Evolutionary conservation across 1,140 invertebrate genomes (phyloP), one percentile per base, ranked within the genome.

Genomic region (Stegodyphus mimosarum): DNA sequence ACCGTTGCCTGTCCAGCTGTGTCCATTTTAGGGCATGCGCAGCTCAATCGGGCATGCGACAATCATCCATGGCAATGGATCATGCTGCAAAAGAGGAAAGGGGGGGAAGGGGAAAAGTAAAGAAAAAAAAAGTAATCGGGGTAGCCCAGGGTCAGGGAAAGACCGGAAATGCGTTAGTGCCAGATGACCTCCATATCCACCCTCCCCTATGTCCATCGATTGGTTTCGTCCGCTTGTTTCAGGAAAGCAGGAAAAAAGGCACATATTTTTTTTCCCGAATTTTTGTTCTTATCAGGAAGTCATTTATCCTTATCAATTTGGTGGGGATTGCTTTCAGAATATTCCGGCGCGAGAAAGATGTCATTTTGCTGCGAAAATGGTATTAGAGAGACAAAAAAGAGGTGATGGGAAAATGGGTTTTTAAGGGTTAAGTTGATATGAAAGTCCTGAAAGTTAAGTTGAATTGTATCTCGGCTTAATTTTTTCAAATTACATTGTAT

Each of bases 81-180:
- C 63, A 50, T n/a, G 15, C 53, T 6, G 53, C 6, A 17, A 17
- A 72, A 81, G 50, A 9, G 17, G 50, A 66, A n/a, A 10, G 66
- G 55, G 74, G 55, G 9, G 52, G 10, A 74, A 83, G 55, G 9
- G 52, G 10, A 74, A 48, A 66, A 74, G 52, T 33, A 77, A 51
- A 7, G 10, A 49, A 66, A 72, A 72, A 77, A 67, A 67, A 33
- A 73, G 53, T 52, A 83, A 83, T 83, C 55, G 53, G 49, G 17
- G 72, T 66, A 60, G 70, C 17, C 52, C 70, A 50, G 71, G 80
- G 80, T 83, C 80, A 83, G 74, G 80, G 71, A 66, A 83, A 83
- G 80, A 73, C 80, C 80, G 80, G 80, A 83, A 83, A 83, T 83
- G 80, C 80, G 80, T 83, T 83, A 83, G 80, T 83, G 72, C 80